Base-by-base conservation (phyloP, 1,140 invertebrate genomes). In the Ceratitis capitata region DNA sequence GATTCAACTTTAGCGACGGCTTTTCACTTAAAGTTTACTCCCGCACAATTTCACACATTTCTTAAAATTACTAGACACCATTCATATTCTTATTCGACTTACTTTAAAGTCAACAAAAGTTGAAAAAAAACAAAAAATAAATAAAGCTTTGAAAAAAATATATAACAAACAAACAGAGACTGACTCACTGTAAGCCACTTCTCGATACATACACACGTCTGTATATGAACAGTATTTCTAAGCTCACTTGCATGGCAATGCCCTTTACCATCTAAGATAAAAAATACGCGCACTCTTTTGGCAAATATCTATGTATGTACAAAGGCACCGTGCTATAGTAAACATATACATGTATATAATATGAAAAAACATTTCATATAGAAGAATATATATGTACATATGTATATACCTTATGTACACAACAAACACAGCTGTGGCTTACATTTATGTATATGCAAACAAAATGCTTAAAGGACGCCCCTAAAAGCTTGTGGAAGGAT, bases 251-350 rank as follows among this genome's bases (percentile, higher is more conserved):
- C 86, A 90, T 89, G 89, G 88, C 89, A 90, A 90, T 90, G 89
- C 89, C 89, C 89, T 90, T 90, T 90, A 87, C 88, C 88, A 90
- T 90, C 89, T 90, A 47, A 90, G 89, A 90, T 88, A 88, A 85
- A 83, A n/a, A 78, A 85, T 26, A n/a, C n/a, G 82, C 45, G 45
- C 10, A 51, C 47, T 19, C 1, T 82, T 23, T n/a, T 35, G 12
- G 39, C 23, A 82, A 45, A 82, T n/a, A n/a, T n/a, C n/a, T n/a
- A n/a, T n/a, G n/a, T n/a, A n/a, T n/a, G n/a, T 82, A 82, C 85
- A 86, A 45, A 82, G 9, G 47, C 3, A 47, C 7, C 4, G 12
- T 32, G n/a, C 51, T 56, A 14, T 23, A 9, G 51, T 56, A 56
- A 56, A 56, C 35, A 56, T 26, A 10, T 53, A 53, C 49, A 83